Evolutionary conservation across 2,888 invertebrate species (phyloP).

Genomic region (Andrena dorsata): DNA sequence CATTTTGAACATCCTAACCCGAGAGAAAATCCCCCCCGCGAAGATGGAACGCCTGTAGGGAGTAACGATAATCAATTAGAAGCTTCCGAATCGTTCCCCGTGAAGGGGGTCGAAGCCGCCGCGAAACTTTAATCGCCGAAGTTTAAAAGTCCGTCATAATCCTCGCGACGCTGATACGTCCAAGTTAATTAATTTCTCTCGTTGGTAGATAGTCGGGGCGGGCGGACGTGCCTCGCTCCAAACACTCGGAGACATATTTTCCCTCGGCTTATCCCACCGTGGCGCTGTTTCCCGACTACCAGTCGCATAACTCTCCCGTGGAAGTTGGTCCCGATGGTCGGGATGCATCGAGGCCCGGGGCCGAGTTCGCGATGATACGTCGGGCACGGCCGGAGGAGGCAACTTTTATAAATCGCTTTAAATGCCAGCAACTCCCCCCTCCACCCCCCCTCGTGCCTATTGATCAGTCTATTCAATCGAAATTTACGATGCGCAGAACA

Average conservation of each 20-base stretch:
- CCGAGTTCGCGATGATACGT: background rate
- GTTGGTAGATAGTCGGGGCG: background rate
- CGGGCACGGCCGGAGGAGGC: slow-evolving; percentile 10
- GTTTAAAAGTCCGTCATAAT: background rate
- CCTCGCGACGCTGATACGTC: background rate
- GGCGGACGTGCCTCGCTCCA: background rate
- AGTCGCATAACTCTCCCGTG: slow-evolving; percentile 5
- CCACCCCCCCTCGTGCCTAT: slow-evolving; percentile 33
- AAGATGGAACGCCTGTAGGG: background rate
- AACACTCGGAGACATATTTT: slow-evolving; percentile 8
- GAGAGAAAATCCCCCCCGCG: background rate
- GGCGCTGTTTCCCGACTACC: background rate
- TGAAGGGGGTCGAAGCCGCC: background rate
- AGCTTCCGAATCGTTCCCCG: background rate
- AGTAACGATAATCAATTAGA: slow-evolving; percentile 1
- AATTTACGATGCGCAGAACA: slow-evolving; percentile 61
- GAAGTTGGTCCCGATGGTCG: background rate
- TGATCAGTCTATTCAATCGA: slow-evolving; percentile 62
- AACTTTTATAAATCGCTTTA: slow-evolving; percentile 56
- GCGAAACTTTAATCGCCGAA: background rate
- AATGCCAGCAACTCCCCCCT: slow-evolving; percentile 11
- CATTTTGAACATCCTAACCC: background rate
- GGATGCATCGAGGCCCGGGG: background rate
- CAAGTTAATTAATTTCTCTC: slow-evolving; percentile 19
- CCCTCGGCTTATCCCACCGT: background rate